Percentiles rank a stretch among this genome's conserved stretches.
Evolutionary conservation across 2,888 invertebrate species (phyloP).

Genomic region (Synanthedon vespiformis): DNA sequence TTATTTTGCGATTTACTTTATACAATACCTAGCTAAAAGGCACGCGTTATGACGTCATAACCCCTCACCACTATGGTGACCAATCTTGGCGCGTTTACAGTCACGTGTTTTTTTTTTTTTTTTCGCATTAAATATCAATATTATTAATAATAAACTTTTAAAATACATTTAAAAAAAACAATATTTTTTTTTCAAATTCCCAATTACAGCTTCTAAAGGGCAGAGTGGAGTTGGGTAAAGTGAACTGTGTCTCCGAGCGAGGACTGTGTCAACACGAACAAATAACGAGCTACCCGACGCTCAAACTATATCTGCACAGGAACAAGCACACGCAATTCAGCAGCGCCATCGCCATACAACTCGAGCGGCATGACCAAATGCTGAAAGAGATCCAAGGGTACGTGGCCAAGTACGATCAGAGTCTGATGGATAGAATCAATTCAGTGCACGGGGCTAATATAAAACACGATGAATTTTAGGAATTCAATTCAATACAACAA

Average conservation of each 20-base stretch:
- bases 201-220: conserved; percentile 37
- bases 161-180: too few relatives aligned
- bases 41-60: too few relatives aligned
- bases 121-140: too few relatives aligned
- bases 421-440: conserved; percentile 21
- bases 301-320: conserved; percentile 40
- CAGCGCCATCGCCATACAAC: conserved; percentile 30
- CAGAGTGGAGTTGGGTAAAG: conserved; percentile 48
- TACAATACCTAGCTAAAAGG: too few relatives aligned
- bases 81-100: too few relatives aligned
- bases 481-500: not conserved
- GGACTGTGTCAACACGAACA: conserved; percentile 52
- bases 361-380: conserved; percentile 26
- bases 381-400: conserved; percentile 34
- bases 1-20: not conserved
- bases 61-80: too few relatives aligned
- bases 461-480: conserved; percentile 47
- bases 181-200: too few relatives aligned
- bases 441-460: conserved; percentile 18
- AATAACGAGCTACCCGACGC: conserved; percentile 46
- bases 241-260: conserved; percentile 52
- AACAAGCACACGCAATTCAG: conserved; percentile 28
- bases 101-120: too few relatives aligned
- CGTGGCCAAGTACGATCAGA: conserved; percentile 27
- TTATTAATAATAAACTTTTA: too few relatives aligned